Evolutionary conservation across 2,888 invertebrate genomes (phyloP).

Genomic region (Caenorhabditis sulstoni): DNA sequence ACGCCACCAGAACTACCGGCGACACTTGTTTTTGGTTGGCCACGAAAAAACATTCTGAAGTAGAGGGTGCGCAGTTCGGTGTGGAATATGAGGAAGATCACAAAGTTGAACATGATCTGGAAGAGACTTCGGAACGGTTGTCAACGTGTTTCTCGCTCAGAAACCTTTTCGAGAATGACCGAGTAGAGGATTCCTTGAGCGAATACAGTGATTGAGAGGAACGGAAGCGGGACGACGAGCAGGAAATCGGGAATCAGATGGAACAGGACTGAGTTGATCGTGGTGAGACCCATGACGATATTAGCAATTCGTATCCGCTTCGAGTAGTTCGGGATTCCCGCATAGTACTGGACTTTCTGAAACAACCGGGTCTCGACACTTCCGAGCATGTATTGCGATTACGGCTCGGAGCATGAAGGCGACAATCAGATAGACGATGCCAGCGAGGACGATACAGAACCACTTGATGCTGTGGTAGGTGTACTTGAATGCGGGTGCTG

Average conservation of each 20-base stretch:
- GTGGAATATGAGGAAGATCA: conserved; percentile 28
- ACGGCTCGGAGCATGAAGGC: not conserved
- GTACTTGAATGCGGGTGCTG: conserved; percentile 3
- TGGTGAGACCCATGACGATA: conserved; percentile 21
- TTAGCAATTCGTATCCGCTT: conserved; percentile 20
- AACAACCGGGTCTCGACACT: not conserved
- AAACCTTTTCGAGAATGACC: conserved; percentile 23
- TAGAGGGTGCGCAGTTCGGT: conserved; percentile 26
- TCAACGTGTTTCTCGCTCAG: too few species aligned
- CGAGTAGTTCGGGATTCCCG: not conserved
- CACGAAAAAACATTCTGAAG: conserved; percentile 16
- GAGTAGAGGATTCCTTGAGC: conserved; percentile 27
- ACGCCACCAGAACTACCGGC: not conserved
- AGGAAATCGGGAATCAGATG: conserved; percentile 30
- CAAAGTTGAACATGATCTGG: conserved; percentile 36
- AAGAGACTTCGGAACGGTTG: not conserved
- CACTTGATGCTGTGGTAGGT: conserved; percentile 18
- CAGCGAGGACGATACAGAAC: conserved; percentile 8
- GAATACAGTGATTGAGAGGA: conserved; percentile 6
- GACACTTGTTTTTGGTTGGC: not conserved
- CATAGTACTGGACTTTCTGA: not conserved
- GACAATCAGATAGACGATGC: not conserved
- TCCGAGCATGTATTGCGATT: too few species aligned
- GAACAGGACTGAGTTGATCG: conserved; percentile 32
- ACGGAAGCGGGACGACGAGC: conserved; percentile 10